Evolutionary conservation across 2,888 invertebrate species (phyloP), one percentile per base, ranked within the genome.

Genomic region (Linyphia triangularis): DNA sequence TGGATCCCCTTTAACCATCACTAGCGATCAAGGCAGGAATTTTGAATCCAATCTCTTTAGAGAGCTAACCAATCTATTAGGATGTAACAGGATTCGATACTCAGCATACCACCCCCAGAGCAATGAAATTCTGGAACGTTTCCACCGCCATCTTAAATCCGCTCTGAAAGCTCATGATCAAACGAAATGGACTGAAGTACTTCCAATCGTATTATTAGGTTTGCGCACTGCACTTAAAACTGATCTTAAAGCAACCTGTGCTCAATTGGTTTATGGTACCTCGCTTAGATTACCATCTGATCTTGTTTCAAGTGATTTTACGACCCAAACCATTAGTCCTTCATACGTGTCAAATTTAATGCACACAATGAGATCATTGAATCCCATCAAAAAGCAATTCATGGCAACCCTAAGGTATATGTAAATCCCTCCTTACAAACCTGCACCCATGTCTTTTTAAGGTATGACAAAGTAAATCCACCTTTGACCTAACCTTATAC

Each of bases 11-110:
- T 13, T 16, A 40, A 40, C 40, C 40, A 40, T 40, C 16, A 40
- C 40, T 13, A 1, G 10, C 0, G 40, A 40, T 16, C 9, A 16
- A 40, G 40, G 40, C 1, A 65, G 90, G 0, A 91, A 92, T 63
- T 92, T 92, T 67, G 91, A 79, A 67, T 79, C 67, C n/a, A 13
- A 26, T 13, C 19, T 77, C 28, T 77, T 77, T 59, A 24, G 61
- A 13, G 75, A 61, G 19, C 19, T 61, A 9, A 61, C 24, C 19
- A 77, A 77, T 22, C n/a, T n/a, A 24, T 43, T 72, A 40, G 59
- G 82, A 26, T 19, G 30, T 7, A 22, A 82, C n/a, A 16, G 72
- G 9, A 83, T n/a, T n/a, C n/a, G n/a, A n/a, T n/a, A n/a, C n/a
- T n/a, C n/a, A n/a, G n/a, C n/a, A n/a, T n/a, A n/a, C n/a, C n/a